Evolutionary conservation across 1,140 invertebrate species (phyloP).

Genomic region (Monomorium pharaonis): DNA sequence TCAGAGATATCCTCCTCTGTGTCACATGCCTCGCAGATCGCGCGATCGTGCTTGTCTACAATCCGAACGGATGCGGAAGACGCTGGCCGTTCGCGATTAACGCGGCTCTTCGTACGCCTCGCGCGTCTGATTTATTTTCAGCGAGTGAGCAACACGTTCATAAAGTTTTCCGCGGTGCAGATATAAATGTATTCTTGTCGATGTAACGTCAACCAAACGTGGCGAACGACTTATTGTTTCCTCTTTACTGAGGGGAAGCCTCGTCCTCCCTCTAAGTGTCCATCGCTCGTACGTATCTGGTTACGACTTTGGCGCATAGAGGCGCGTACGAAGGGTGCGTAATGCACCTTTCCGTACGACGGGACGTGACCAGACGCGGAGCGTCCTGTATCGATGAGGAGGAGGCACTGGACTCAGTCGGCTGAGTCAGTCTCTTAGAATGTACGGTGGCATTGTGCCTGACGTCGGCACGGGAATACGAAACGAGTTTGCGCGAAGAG

Average conservation of each 20-base stretch:
- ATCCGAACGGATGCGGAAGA: neutral
- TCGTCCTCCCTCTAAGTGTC: constrained; percentile 47
- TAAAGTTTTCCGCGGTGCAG: constrained; percentile 5
- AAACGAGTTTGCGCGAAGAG: constrained; percentile 69
- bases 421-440: constrained; percentile 79
- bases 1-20: neutral
- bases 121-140: constrained; percentile 7
- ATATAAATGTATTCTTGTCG: constrained; percentile 8
- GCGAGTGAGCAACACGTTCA: neutral
- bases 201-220: neutral
- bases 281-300: constrained; percentile 67
- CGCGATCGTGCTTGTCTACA: neutral
- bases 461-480: constrained; percentile 72
- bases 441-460: constrained; percentile 74
- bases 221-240: constrained; percentile 46
- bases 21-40: neutral
- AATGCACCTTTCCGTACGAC: constrained; percentile 74
- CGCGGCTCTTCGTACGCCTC: constrained; percentile 1
- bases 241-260: neutral
- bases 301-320: constrained; percentile 72
- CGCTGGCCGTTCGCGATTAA: neutral
- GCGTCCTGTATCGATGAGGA: constrained; percentile 78
- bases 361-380: constrained; percentile 79
- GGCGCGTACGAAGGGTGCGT: constrained; percentile 78
- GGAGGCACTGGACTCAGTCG: constrained; percentile 73